Evolutionary conservation across 2,888 invertebrate species (phyloP).

Genomic region (Silvanus unidentatus): DNA sequence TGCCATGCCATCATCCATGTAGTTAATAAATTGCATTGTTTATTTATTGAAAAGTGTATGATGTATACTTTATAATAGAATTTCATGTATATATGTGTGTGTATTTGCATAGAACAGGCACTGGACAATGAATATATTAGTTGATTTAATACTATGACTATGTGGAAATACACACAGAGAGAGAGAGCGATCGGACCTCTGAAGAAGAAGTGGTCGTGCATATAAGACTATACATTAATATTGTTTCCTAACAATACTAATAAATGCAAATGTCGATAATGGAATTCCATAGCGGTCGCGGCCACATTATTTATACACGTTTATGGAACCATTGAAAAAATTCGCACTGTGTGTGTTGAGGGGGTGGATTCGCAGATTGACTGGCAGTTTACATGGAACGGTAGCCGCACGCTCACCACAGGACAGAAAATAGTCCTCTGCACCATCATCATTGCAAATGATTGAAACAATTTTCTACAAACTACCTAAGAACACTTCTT

Average conservation of each 20-base stretch:
- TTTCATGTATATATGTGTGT: too few species aligned
- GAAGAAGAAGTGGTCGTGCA: conserved; percentile 24
- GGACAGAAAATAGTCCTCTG: conserved; percentile 19
- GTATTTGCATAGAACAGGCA: not conserved
- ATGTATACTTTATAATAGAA: too few species aligned
- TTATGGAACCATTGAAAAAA: conserved; percentile 12
- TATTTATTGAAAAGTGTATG: conserved; percentile 3
- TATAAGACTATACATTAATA: conserved; percentile 25
- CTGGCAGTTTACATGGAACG: conserved; percentile 10
- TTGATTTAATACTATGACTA: conserved; percentile 24
- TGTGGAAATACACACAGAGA: conserved; percentile 21
- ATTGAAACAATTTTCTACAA: too few species aligned
- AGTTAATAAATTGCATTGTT: conserved; percentile 6
- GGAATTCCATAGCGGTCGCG: conserved; percentile 20
- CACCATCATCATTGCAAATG: too few species aligned
- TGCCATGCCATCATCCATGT: conserved; percentile 3
- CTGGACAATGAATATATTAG: conserved; percentile 16
- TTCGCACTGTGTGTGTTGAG: too few species aligned
- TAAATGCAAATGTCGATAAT: conserved; percentile 34
- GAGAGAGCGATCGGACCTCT: too few species aligned
- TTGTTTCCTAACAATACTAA: conserved; percentile 34
- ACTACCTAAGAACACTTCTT: too few species aligned
- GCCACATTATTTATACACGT: conserved; percentile 22
- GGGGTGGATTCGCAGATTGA: conserved; percentile 24
- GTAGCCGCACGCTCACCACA: conserved; percentile 20